Base-by-base conservation (phyloP, 2,113 vertebrate genomes). In the Corythoichthys intestinalis region DNA sequence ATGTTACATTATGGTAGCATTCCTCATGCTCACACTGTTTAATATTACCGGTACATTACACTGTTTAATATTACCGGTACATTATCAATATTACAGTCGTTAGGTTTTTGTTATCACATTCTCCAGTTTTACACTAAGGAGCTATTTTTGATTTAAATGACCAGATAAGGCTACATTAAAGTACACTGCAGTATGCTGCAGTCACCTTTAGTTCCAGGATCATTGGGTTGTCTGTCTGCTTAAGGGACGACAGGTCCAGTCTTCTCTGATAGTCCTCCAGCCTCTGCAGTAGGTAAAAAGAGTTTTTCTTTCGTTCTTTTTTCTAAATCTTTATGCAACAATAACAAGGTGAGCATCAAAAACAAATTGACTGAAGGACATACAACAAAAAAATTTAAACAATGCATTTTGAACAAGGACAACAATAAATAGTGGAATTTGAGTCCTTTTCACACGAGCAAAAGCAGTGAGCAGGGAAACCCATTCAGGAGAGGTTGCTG, bases 191-290 rank as follows among this genome's bases (percentile, higher is more conserved):
- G 20, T 2, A 11, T 44, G 59, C 39, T 53, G 54, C 72, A 57
- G 54, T 94, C 74, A 97, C 97, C 94, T 96, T 96, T 81, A 98
- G 94, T 85, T 99, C 97, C 2, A 94, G 91, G 83, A 97, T 94
- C 91, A 96, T 92, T 56, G 95, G 94, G 84, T 96, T 95, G 84
- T 98, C 96, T 0, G 94, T 94, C 86, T 96, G 94, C 87, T 99
- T 98, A 77, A 99, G 73, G 65, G 93, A 96, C 49, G 97, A 98
- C 52, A 98, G 93, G 88, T 99, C 97, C 52, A 99, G 88, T 52
- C 96, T 87, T 72, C 95, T 93, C 90, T 99, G 97, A 74, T 99
- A 99, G 89, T 99, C 97, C 88, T 99, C 97, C 84, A 99, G 78
- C 78, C 92, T 95, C 97, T 99, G 70, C 38, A 86, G 7, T 10